Evolutionary conservation across 2,888 invertebrate species (phyloP), one percentile per base, ranked within the genome.

Genomic region (Xylota sylvarum): DNA sequence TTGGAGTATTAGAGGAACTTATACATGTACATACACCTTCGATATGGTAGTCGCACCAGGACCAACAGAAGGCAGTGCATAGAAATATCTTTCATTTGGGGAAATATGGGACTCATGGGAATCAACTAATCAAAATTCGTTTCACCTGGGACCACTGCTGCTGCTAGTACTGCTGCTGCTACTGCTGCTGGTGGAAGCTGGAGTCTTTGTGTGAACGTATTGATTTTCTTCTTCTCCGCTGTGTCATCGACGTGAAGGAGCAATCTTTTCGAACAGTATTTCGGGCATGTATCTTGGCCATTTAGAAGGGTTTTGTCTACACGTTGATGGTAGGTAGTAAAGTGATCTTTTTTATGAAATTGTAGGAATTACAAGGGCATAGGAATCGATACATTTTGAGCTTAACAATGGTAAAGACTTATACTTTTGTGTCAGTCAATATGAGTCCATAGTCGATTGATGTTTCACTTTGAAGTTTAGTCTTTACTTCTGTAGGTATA

Each of bases 41-140:
- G 50, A 70, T n/a, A n/a, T 86, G 77, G 73, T 82, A 84, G 77
- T 82, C 77, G 86, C 80, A 80, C 74, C 74, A 80, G 65, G 69
- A 52, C 73, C 62, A 85, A 64, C 77, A 77, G 83, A 83, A 86
- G 83, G 79, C 85, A 83, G 84, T 73, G 87, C 77, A 85, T 85
- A 83, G 84, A 87, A 88, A 76, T 81, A 88, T 85, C 76, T 88
- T 88, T 83, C 81, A 82, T 82, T 79, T 82, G 89, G 89, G 92
- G 91, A 91, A 91, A 91, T 92, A 92, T 92, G 92, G 90, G 89
- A 90, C 92, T 90, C 92, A 84, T 86, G 92, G 91, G 92, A 90
- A 89, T 91, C 89, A 91, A 92, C 92, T 92, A 92, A 92, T 92
- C 92, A 92, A 92, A 92, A 92, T 92, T 91, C 90, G 90, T 90